phyloP scores from a whole-genome alignment of 2,797 vertebrate species.

The Onychomys leucogaster region DNA sequence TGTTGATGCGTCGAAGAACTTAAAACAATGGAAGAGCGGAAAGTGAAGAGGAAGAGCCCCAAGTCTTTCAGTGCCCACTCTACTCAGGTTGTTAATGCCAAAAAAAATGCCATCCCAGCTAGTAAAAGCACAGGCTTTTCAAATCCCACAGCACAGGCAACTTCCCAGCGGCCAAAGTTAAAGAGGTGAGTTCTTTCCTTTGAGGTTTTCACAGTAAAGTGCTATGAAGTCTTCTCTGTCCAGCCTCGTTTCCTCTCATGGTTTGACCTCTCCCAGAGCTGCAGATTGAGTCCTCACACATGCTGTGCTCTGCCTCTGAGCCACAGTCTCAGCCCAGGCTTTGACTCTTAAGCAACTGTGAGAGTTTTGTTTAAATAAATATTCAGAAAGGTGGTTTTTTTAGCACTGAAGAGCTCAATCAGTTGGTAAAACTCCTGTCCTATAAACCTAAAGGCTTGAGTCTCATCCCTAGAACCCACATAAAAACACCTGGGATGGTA shows the following conservation, averaged over 20 bases:
- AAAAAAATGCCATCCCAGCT: conserved; percentile 90
- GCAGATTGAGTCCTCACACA: background rate
- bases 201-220: conserved; percentile 6
- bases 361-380: conserved; percentile 21
- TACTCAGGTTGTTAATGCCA: conserved; percentile 87
- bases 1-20: conserved; percentile 38
- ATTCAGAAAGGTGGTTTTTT: conserved; percentile 39
- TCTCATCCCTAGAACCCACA: background rate
- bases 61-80: conserved; percentile 91
- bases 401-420: background rate
- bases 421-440: background rate
- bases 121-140: conserved; percentile 91
- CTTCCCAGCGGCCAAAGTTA: conserved; percentile 92
- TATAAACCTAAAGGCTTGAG: background rate
- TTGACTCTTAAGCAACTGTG: background rate
- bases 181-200: conserved; percentile 89
- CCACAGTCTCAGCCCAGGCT: background rate
- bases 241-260: background rate
- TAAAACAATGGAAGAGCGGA: conserved; percentile 94
- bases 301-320: background rate
- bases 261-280: background rate
- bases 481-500: background rate
- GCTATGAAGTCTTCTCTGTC: background rate
- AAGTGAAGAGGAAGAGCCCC: conserved; percentile 94
- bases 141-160: conserved; percentile 89